phyloP scores from a whole-genome alignment of 2,113 vertebrate species.

The Manacus vitellinus region DNA sequence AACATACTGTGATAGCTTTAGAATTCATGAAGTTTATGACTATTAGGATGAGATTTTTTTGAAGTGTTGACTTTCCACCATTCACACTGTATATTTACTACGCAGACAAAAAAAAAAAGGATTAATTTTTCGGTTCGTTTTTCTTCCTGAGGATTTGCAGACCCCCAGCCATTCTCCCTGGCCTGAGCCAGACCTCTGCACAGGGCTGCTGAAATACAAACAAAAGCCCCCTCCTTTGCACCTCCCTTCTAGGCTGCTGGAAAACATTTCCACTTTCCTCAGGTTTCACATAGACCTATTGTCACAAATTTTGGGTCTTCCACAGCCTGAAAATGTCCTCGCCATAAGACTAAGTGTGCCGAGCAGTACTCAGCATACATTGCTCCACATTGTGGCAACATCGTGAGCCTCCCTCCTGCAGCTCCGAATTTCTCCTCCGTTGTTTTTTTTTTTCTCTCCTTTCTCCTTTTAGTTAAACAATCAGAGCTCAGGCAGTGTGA shows the following conservation, averaged over 20 bases:
- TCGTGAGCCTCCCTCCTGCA: not conserved
- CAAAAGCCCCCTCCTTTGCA: not conserved
- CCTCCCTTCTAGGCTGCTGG: not conserved
- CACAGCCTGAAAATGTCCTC: not conserved
- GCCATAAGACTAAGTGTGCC: not conserved
- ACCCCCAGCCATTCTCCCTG: not conserved
- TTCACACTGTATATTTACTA: not conserved
- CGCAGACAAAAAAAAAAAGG: not conserved
- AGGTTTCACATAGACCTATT: not conserved
- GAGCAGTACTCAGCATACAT: fast-evolving
- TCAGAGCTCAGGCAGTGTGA: fast-evolving
- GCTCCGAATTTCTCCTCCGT: not conserved
- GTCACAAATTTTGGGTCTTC: not conserved
- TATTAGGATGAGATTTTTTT: not conserved
- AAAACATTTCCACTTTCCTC: not conserved
- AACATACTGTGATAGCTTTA: not conserved
- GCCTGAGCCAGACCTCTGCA: not conserved
- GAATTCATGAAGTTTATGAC: not conserved
- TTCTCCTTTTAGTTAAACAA: not conserved
- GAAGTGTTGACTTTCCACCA: not conserved
- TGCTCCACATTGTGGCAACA: fast-evolving
- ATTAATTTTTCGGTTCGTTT: not conserved
- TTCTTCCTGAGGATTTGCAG: not conserved
- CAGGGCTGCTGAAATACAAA: not conserved
- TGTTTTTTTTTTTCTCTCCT: not conserved